These are phyloP conservation scores for Ataeniobius toweri DNA, from an alignment of 2,797 vertebrate genomes.

Conservation along the genomic window DNA sequence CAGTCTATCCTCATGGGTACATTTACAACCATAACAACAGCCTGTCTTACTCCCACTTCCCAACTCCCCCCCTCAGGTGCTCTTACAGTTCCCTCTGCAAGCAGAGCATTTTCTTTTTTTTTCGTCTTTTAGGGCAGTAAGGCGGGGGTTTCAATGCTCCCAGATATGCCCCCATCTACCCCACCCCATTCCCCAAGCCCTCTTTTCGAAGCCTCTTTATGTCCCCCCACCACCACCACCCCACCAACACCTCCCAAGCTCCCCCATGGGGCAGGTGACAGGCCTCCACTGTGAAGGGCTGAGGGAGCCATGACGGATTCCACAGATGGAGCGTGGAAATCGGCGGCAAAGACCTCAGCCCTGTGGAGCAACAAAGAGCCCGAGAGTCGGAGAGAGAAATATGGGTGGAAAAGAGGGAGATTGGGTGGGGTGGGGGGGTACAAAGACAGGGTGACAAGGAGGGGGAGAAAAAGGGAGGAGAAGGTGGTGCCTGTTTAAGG, in stretches of 20 bases:
- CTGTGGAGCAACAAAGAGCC: constrained; percentile 92
- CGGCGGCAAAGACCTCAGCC: constrained; percentile 91
- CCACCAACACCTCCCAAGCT: constrained; percentile 68
- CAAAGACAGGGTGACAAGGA: constrained; percentile 50
- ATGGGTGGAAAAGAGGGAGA: constrained; percentile 68
- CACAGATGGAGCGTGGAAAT: constrained; percentile 99
- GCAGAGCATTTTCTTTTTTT: constrained; percentile 37
- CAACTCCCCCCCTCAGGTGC: constrained; percentile 85
- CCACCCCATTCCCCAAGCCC: constrained; percentile 50
- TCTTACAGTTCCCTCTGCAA: constrained; percentile 73
- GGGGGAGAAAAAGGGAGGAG: constrained; percentile 50
- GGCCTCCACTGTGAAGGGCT: constrained; percentile 88
- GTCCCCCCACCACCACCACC: constrained; percentile 65
- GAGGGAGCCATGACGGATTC: constrained; percentile 94
- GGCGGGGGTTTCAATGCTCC: constrained; percentile 52
- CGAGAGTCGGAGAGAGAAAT: constrained; percentile 68
- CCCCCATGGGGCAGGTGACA: constrained; percentile 98
- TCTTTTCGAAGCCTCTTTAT: constrained; percentile 78
- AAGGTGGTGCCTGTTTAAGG: constrained; percentile 68
- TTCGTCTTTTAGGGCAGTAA: background rate
- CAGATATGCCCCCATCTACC: constrained; percentile 71
- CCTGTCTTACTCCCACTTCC: constrained; percentile 3
- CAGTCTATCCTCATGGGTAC: constrained; percentile 60
- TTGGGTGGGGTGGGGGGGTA: constrained; percentile 46
- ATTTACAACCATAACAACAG: constrained; percentile 67